phyloP scores from a whole-genome alignment of 2,888 invertebrate genomes.

The Tinea trinotella region DNA sequence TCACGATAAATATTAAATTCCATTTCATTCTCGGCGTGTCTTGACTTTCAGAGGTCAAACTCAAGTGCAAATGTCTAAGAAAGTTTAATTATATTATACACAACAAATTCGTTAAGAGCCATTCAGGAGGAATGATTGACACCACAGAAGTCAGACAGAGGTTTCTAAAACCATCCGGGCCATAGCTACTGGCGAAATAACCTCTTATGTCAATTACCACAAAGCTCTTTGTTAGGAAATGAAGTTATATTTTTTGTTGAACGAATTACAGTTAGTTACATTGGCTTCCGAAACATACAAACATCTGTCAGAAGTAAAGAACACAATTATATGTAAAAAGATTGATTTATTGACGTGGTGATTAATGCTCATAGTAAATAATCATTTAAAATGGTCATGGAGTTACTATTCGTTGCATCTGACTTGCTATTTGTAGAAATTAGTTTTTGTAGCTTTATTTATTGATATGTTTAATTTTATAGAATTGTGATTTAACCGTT shows the following conservation, averaged over 20 bases:
- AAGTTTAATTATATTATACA: constrained; percentile 44
- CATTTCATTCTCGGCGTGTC: too few species aligned
- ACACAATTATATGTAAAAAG: constrained; percentile 13
- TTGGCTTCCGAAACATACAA: constrained; percentile 26
- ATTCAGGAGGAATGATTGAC: constrained; percentile 56
- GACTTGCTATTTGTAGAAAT: neutral
- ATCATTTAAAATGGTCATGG: neutral
- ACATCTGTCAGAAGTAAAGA: neutral
- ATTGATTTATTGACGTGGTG: constrained; percentile 14
- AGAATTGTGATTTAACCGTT: too few species aligned
- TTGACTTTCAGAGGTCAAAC: too few species aligned
- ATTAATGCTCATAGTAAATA: constrained; percentile 6
- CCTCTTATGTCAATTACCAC: constrained; percentile 40
- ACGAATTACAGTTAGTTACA: constrained; percentile 35
- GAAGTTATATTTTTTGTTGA: constrained; percentile 34
- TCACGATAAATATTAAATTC: too few species aligned
- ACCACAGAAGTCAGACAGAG: constrained; percentile 26
- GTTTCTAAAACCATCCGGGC: neutral
- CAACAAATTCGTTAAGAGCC: constrained; percentile 56
- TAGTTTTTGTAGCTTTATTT: neutral
- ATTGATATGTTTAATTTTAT: too few species aligned
- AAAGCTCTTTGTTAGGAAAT: constrained; percentile 31
- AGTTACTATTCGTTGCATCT: neutral
- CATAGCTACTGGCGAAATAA: constrained; percentile 48
- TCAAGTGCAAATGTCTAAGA: constrained; percentile 29